Conservation (phyloP, 2,888 invertebrate species). For the Callyntrura sp. region DNA sequence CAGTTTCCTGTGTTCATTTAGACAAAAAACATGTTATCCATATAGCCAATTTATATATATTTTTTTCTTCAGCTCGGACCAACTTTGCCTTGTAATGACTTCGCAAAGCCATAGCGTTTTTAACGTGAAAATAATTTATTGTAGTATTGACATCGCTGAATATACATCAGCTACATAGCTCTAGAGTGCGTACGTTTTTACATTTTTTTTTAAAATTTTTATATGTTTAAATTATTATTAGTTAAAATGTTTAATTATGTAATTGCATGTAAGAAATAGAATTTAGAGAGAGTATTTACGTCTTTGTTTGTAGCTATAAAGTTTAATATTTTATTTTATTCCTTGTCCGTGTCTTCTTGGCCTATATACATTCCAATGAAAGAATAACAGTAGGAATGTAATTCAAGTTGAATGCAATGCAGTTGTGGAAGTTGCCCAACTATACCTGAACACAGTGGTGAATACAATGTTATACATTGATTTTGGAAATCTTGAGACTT, state of each 20-base stretch:
- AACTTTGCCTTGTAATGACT: constrained; percentile 16
- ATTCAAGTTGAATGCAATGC: constrained; percentile 17
- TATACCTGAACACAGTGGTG: constrained; percentile 23
- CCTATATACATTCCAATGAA: constrained; percentile 66
- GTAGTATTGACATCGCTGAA: constrained; percentile 10
- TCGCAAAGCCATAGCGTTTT: constrained; percentile 14
- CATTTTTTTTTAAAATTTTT: not conserved
- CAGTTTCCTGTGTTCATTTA: constrained; percentile 10
- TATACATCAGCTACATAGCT: constrained; percentile 26
- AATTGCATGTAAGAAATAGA: constrained; percentile 29
- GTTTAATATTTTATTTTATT: constrained; percentile 56
- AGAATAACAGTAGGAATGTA: constrained; percentile 37
- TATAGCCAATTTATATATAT: not conserved
- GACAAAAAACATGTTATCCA: not conserved
- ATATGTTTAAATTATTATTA: constrained; percentile 22
- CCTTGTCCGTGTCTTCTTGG: constrained; percentile 83
- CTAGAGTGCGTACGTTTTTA: constrained; percentile 13
- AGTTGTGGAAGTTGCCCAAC: constrained; percentile 75
- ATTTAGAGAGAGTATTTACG: constrained; percentile 50
- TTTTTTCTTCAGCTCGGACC: not conserved
- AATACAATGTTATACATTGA: constrained; percentile 67
- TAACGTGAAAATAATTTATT: not conserved
- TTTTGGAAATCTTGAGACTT: constrained; percentile 74
- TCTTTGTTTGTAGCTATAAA: constrained; percentile 47
- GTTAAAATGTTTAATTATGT: constrained; percentile 13